These are phyloP conservation scores for Sarcophaga peregrina DNA, from an alignment of 1,140 invertebrate genomes.

Conservation along the genomic window DNA sequence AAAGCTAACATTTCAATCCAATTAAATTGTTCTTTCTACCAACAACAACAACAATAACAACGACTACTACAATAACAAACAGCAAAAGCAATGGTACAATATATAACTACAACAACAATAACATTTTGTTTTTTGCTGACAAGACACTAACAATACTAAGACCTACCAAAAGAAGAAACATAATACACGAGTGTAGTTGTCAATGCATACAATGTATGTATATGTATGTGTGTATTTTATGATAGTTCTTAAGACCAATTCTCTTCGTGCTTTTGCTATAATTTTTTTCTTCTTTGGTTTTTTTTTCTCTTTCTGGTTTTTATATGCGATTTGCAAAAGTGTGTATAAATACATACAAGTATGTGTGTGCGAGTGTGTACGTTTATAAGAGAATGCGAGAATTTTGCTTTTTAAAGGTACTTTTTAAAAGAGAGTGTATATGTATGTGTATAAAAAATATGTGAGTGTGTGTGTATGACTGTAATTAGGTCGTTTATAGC, in stretches of 20 bases:
- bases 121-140: conserved; percentile 14
- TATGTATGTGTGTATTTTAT: background rate
- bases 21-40: conserved; percentile 37
- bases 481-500: conserved; percentile 42
- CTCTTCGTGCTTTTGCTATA: conserved; percentile 1
- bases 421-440: no score
- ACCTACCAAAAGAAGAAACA: background rate
- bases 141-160: background rate
- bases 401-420: no score
- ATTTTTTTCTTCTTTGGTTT: background rate
- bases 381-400: no score
- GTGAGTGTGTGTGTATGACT: background rate
- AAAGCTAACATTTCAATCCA: conserved; percentile 41
- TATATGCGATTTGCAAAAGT: background rate
- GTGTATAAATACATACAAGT: background rate
- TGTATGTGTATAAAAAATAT: background rate
- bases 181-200: background rate
- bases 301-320: background rate
- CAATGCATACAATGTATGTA: background rate
- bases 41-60: background rate
- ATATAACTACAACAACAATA: background rate
- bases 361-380: background rate
- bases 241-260: conserved; percentile 21
- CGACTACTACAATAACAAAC: background rate
- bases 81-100: no score